Evolutionary conservation across 1,140 invertebrate genomes (phyloP), one percentile per base, ranked within the genome.

Genomic region (Lordiphosa mommai): DNA sequence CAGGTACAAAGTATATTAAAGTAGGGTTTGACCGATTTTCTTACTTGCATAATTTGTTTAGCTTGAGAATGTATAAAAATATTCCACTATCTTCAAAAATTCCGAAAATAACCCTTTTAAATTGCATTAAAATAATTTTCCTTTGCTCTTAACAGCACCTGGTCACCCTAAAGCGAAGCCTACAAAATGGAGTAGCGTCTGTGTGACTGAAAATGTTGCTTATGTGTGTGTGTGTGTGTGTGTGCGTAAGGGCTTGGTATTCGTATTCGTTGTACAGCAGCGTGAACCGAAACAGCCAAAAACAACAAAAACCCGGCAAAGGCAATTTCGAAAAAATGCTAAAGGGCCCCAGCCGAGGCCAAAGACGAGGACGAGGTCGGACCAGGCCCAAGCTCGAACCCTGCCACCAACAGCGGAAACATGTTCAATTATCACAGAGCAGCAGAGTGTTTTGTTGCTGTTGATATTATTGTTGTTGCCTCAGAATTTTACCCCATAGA

Each of bases 371-470:
- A 34, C 46, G 53, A 66, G 34, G 61, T 32, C 48, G 34, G 27
- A 27, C 14, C 17, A 47, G 30, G 30, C 29, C 27, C 16, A 43
- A 20, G 16, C 7, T 30, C 5, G 7, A 20, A 13, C 49, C 3
- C 49, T 17, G 59, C 34, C 58, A 38, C 55, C 37, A 55, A 49
- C 56, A 46, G 66, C 74, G 67, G 71, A 82, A 80, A 68, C 76
- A 80, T 80, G 76, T 80, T 80, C 77, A 82, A 82, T 82, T 84
- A 82, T 68, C 68, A 17, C 53, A 61, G 47, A 47, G 38, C 16
- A 40, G 27, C 23, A 44, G 57, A 50, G 47, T 34, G 30, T 23
- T 57, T 52, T 65, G 46, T 74, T 72, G 72, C 44, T 64, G 67
- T 49, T 59, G 58, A 29, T 59, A 43, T n/a, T 33, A 43, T 41